Conservation (phyloP, 64 coral and sea anemone genomes). For the Cladopsammia gracilis region DNA sequence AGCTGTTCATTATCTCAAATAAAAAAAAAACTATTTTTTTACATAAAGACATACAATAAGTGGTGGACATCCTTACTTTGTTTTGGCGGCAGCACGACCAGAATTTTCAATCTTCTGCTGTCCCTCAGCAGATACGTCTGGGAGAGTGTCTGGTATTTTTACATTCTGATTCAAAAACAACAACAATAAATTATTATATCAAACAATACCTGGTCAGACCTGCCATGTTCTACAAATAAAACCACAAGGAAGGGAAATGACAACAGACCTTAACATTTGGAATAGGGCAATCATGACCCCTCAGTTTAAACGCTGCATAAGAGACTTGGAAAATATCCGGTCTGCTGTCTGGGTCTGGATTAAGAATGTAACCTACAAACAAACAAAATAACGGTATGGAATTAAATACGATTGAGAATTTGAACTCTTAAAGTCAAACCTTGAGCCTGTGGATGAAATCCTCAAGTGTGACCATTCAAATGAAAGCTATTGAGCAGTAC, state of each 20-base stretch:
- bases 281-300: conserved; percentile 85
- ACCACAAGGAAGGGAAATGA: not conserved
- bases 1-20: no score
- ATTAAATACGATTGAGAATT: no score
- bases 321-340: conserved; percentile 97
- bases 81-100: conserved; percentile 18
- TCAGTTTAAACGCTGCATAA: conserved; percentile 84
- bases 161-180: not conserved
- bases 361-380: conserved; percentile 87
- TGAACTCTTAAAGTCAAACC: no score
- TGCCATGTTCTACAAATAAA: no score
- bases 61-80: not conserved
- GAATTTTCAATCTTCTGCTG: conserved; percentile 17
- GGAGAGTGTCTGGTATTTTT: conserved; percentile 40
- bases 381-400: not conserved
- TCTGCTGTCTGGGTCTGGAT: conserved; percentile 91
- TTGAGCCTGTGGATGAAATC: no score
- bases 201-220: not conserved
- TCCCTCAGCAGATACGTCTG: conserved; percentile 23
- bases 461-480: no score
- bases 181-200: not conserved
- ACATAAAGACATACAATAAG: not conserved
- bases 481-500: no score
- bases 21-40: not conserved
- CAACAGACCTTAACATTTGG: conserved; percentile 76